These are phyloP conservation scores for Agelas oroides DNA, from an alignment of 37 sponge, comb jelly and placozoan species.

Conservation along the genomic window DNA sequence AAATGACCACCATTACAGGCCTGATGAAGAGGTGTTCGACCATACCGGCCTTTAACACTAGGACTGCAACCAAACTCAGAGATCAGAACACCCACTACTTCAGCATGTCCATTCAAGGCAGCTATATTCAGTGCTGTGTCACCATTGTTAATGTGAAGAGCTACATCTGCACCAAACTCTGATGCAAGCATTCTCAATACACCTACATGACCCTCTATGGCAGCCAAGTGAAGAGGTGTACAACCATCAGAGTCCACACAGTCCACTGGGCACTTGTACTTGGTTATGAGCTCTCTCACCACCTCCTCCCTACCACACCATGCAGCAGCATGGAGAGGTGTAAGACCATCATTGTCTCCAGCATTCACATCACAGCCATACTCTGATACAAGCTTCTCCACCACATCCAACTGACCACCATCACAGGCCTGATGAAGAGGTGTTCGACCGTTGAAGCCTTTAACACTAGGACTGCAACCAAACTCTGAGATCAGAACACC, in stretches of 20 bases:
- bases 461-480: too few species aligned
- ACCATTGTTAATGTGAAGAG: too few species aligned
- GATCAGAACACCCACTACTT: not conserved
- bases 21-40: not conserved
- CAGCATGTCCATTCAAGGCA: not conserved
- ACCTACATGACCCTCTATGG: not conserved
- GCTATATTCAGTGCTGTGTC: not conserved
- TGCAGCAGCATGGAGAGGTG: not conserved
- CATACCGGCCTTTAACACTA: not conserved
- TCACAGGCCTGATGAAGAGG: too few species aligned
- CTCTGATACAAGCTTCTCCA: too few species aligned
- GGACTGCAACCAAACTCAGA: constrained; percentile 7
- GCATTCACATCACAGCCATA: too few species aligned
- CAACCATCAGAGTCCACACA: not conserved
- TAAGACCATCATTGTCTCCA: not conserved
- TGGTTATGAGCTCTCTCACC: not conserved
- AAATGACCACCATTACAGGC: not conserved
- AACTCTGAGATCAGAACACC: too few species aligned
- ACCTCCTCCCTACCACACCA: not conserved
- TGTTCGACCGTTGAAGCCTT: too few species aligned
- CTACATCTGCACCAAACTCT: not conserved
- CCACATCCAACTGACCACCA: too few species aligned
- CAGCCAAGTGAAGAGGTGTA: constrained; percentile 12
- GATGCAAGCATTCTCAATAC: too few species aligned
- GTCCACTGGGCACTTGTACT: too few species aligned